Base-by-base conservation (phyloP, 2,113 vertebrate species). In the Agelaius phoeniceus region DNA sequence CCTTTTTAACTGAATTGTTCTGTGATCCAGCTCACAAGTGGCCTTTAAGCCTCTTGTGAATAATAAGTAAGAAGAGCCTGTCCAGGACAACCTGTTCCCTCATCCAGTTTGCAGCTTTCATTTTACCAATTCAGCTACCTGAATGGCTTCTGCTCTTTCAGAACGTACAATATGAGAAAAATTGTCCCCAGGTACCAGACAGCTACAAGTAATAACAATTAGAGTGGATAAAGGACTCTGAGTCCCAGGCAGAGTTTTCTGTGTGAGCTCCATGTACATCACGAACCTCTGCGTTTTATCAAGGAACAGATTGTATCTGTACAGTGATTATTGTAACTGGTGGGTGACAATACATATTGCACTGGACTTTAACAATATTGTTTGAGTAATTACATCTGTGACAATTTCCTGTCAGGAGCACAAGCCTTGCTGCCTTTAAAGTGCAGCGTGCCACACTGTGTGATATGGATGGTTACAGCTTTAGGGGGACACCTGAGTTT, bases 281-380 rank as follows among this genome's bases (percentile, higher is more conserved):
- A 87, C 0, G 0, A 87, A 59, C 31, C 61, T 79, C 73, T 82
- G 74, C 3, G 4, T 92, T 95, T 82, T 91, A 51, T 87, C 87
- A 91, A 43, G 87, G 66, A 87, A 94, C 54, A 91, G 62, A 89
- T 62, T 76, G 54, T 84, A 89, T 89, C 93, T 82, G 61, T 49
- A 17, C 3, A 1, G 49, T 27, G 66, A 58, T 73, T 82, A 62
- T 85, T 87, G 62, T 43, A 76, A 58, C 58, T 69, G 58, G 82
- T 75, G 62, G 44, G 62, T 76, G 44, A 54, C 52, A 88, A 55
- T 59, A 55, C 27, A 52, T 82, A 51, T 58, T 89, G 57, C 33
- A 28, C 16, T 71, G 71, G 66, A 87, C 76, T 37, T 85, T 74
- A 86, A 81, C 87, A 61, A 49, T 76, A 88, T 59, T 1, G 2